Base-by-base conservation (phyloP, 2,113 vertebrate species). In the Hippocampus comes region DNA sequence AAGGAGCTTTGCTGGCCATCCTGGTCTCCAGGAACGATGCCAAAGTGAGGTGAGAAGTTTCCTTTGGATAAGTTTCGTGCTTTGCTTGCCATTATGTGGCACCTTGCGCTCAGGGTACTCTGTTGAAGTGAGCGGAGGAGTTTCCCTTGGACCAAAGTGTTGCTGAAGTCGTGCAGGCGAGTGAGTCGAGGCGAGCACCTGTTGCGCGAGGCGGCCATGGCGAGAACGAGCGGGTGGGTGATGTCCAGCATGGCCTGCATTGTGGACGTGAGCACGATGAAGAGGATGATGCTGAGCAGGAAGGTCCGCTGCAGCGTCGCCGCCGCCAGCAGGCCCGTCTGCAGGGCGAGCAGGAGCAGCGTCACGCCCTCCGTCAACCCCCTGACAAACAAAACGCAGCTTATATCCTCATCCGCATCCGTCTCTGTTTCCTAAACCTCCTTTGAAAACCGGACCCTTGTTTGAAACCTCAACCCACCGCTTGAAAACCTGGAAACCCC, bases 251-350 rank as follows among this genome's bases (percentile, higher is more conserved):
- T 95, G 27, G 94, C 95, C 88, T 96, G 95, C 67, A 96, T 84
- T 10, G 94, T 95, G 63, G 95, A 95, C 0, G 95, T 95, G 51
- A 93, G 88, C 61, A 96, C 94, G 3, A 95, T 95, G 91, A 96
- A 95, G 89, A 96, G 93, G 91, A 96, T 95, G 90, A 96, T 94
- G 86, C 93, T 94, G 86, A 96, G 94, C 71, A 96, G 94, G 90
- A 95, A 95, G 82, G 94, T 95, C 74, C 95, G 90, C 75, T 95
- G 94, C 65, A 94, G 87, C 0, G 93, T 84, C 75, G 94, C 91
- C 91, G 95, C 92, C 46, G 94, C 94, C 20, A 96, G 82, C 73
- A 96, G 91, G 63, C 94, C 95, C 0, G 95, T 96, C 89, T 96
- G 95, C 42, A 95, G 89, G 21, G 94, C 94, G 48, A 96, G 91